Evolutionary conservation across 2,113 vertebrate genomes (phyloP).

Genomic region (Gallinago media): DNA sequence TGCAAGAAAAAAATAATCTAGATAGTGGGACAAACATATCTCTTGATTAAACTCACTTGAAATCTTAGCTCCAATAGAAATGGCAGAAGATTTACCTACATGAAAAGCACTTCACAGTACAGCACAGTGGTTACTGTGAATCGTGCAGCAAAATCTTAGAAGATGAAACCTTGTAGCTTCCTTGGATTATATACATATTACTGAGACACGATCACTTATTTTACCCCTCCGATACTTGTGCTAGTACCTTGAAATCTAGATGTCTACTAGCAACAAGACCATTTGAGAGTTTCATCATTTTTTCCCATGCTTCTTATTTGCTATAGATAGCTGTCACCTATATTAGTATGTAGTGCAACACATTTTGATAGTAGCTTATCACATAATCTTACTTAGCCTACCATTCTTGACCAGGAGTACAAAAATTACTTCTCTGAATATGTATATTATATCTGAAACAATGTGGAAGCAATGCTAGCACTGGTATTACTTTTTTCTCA

Average conservation of each 20-base stretch:
- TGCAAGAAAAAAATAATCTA: not conserved
- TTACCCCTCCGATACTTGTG: not conserved
- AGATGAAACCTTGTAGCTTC: not conserved
- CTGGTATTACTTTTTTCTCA: no score
- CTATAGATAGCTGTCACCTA: not conserved
- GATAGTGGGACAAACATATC: not conserved
- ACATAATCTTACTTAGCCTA: not conserved
- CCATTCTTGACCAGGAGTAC: not conserved
- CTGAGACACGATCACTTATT: not conserved
- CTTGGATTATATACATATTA: not conserved
- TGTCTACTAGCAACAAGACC: not conserved
- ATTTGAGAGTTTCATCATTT: not conserved
- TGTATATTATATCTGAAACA: not conserved
- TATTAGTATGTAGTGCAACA: not conserved
- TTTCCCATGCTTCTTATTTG: not conserved
- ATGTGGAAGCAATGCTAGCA: not conserved
- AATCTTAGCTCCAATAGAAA: not conserved
- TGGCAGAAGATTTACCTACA: not conserved
- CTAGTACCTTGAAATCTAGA: not conserved
- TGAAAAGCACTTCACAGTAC: not conserved
- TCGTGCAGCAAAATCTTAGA: not conserved
- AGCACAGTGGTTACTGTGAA: accelerated
- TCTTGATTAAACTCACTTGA: not conserved
- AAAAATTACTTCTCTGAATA: not conserved
- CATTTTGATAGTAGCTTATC: not conserved